A percentile compares a stretch with the other conserved stretches of the same genome.
These are phyloP conservation scores for Pteria penguin DNA, from an alignment of 2,888 invertebrate species.

Conservation along the genomic window DNA sequence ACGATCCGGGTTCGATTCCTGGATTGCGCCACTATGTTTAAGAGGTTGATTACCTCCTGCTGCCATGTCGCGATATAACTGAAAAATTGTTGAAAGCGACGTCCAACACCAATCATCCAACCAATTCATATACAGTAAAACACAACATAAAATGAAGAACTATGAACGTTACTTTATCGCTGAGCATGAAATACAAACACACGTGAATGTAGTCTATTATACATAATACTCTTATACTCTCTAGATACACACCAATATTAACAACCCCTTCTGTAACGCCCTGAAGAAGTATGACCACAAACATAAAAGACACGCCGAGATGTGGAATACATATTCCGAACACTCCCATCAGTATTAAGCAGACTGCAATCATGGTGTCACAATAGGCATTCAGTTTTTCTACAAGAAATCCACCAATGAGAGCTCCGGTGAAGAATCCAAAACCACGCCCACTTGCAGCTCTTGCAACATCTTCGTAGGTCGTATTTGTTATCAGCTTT, in stretches of 20 bases:
- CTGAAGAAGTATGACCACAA: conserved; percentile 52
- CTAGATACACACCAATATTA: conserved; percentile 64
- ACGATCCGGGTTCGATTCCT: no score
- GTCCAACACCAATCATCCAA: no score
- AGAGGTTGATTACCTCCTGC: no score
- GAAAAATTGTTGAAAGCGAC: no score
- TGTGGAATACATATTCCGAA: conserved; percentile 52
- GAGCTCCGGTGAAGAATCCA: conserved; percentile 52
- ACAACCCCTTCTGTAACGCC: conserved; percentile 66
- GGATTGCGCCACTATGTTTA: no score
- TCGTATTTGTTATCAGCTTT: conserved; percentile 50
- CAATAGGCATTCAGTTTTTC: conserved; percentile 49
- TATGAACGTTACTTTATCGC: no score
- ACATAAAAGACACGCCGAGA: conserved; percentile 41
- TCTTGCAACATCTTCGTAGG: conserved; percentile 63
- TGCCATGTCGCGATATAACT: no score
- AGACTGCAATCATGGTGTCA: conserved; percentile 59
- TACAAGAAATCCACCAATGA: conserved; percentile 49
- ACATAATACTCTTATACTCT: no score
- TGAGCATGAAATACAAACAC: no score
- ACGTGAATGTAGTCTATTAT: no score
- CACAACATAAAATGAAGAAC: no score
- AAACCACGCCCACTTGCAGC: conserved; percentile 57
- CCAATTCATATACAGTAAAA: no score
- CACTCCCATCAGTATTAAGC: conserved; percentile 49